Evolutionary conservation across 2,113 vertebrate species (phyloP).

Genomic region (Zosterops japonicus): DNA sequence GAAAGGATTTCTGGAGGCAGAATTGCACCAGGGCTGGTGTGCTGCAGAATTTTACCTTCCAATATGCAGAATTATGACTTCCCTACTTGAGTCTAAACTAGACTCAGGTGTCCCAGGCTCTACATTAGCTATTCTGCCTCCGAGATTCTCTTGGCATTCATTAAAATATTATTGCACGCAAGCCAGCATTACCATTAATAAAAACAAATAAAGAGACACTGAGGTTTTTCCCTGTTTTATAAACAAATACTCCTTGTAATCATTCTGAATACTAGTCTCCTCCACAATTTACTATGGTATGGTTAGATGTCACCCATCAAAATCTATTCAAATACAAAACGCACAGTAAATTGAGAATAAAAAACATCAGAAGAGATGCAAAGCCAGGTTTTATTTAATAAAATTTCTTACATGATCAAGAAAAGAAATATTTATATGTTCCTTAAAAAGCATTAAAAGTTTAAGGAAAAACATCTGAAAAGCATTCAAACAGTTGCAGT

Average conservation of each 20-base stretch:
- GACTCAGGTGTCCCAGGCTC: not conserved
- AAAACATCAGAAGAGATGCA: not conserved
- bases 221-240: not conserved
- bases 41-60: not conserved
- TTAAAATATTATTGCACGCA: not conserved
- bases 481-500: not conserved
- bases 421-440: not conserved
- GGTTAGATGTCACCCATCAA: not conserved
- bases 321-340: not conserved
- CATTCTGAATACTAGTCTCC: not conserved
- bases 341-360: not conserved
- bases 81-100: not conserved
- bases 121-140: not conserved
- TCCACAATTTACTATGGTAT: not conserved
- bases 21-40: not conserved
- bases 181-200: not conserved
- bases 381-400: not conserved
- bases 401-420: not conserved
- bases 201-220: not conserved
- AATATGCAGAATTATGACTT: not conserved
- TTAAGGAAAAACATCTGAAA: not conserved
- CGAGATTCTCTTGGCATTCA: not conserved
- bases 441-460: not conserved
- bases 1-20: not conserved
- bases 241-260: not conserved